Evolutionary conservation across 2,888 invertebrate genomes (phyloP).

Genomic region (Cephus pygmeus): DNA sequence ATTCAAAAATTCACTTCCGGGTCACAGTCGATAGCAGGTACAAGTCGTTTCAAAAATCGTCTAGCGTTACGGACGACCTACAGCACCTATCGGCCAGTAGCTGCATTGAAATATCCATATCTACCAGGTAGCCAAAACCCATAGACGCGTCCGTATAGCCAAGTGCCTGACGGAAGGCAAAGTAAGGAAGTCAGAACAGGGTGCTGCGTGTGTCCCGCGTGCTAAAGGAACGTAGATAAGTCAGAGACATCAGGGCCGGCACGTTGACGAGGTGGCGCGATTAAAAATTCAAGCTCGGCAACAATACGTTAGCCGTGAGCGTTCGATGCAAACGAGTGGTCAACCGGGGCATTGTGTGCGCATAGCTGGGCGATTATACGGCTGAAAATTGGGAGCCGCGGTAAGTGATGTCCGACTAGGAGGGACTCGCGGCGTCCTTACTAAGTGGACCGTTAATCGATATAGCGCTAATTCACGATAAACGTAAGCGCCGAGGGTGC

Average conservation of each 20-base stretch:
- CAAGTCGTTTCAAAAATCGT: neutral
- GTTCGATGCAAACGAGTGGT: constrained; percentile 34
- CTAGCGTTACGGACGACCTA: neutral
- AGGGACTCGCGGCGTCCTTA: neutral
- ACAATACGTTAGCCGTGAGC: neutral
- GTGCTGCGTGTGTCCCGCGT: no score
- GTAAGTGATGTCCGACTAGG: neutral
- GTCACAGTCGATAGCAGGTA: neutral
- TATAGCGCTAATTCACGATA: constrained; percentile 6
- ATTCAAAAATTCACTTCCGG: neutral
- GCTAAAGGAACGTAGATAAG: no score
- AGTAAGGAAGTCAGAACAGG: neutral
- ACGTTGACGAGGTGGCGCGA: neutral
- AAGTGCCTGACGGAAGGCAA: neutral
- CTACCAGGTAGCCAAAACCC: neutral
- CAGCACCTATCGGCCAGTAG: neutral
- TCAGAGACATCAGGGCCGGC: neutral
- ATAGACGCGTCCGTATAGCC: neutral
- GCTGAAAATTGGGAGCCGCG: constrained; percentile 25
- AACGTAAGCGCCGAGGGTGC: neutral
- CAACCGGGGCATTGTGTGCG: constrained; percentile 50
- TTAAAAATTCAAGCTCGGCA: neutral
- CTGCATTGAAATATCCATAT: neutral
- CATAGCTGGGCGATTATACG: constrained; percentile 54
- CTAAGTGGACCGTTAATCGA: neutral